Base-by-base conservation (phyloP, 2,113 vertebrate genomes). In the Erpornis zantholeuca region DNA sequence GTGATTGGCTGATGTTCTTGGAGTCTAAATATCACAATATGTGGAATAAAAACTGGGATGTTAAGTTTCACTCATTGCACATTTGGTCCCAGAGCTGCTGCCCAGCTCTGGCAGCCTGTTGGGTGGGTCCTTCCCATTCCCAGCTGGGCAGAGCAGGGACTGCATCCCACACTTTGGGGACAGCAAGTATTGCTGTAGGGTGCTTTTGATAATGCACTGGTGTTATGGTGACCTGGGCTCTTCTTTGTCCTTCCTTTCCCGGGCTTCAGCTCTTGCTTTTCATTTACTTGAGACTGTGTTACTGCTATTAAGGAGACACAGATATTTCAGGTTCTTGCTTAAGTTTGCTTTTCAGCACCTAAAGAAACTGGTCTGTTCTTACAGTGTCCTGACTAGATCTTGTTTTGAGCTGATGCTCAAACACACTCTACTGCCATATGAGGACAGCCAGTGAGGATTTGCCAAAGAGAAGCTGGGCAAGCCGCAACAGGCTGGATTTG, bases 381-480 rank as follows among this genome's bases (percentile, higher is more conserved):
- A 44, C 16, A 17, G 27, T 72, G 40, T 53, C 53, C 44, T 81
- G 82, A 25, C 28, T 66, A 28, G 59, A 57, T 52, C 15, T 77
- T 33, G 9, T 27, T 95, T 69, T 0, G 1, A 87, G 53, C 66
- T 87, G 73, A 24, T 75, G 53, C 82, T 94, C 59, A 77, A 85
- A 59, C 42, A 19, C 3, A 25, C 29, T 76, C 19, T 31, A 4
- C 38, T 82, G 44, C 47, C 33, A 18, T 15, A 31, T 20, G 64
- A 94, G 56, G 69, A 64, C 72, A 88, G 35, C 16, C 25, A 33
- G 63, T 7, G 72, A 88, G 40, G 69, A 42, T 91, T 69, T 95
- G 84, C 54, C 70, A 79, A 69, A 82, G n/a, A 69, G 65, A 86
- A 94, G 44, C 68, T 76, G 50, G 77, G 69, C 88, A 94, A 87